These are phyloP conservation scores for Brachyhypopomus gauderio DNA, from an alignment of 2,113 vertebrate species.

Conservation along the genomic window DNA sequence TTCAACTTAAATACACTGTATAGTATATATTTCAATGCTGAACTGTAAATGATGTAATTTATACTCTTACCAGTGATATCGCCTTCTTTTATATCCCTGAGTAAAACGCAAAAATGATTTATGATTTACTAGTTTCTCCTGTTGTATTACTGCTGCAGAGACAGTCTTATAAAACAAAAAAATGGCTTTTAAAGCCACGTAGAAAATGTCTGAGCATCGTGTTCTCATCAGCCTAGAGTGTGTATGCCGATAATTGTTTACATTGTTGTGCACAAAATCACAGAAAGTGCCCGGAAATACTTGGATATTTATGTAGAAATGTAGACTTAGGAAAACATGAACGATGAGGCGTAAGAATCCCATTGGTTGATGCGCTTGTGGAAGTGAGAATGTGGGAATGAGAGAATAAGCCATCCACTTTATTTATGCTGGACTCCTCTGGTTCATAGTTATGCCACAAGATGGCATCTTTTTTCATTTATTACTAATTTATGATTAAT, in stretches of 20 bases:
- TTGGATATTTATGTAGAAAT: slow-evolving; percentile 30
- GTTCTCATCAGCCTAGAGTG: slow-evolving; percentile 18
- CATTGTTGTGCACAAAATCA: slow-evolving; percentile 49
- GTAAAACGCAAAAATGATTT: slow-evolving; percentile 85
- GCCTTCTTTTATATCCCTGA: slow-evolving; percentile 86
- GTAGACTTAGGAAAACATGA: not conserved
- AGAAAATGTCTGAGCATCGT: slow-evolving; percentile 50
- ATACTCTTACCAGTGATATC: slow-evolving; percentile 91
- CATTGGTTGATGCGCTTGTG: not conserved
- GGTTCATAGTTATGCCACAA: slow-evolving; percentile 52
- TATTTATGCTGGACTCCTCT: slow-evolving; percentile 8
- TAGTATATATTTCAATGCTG: slow-evolving; percentile 67
- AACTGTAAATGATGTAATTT: slow-evolving; percentile 80
- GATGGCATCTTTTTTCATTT: slow-evolving; percentile 54
- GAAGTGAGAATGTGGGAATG: not conserved
- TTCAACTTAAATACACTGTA: slow-evolving; percentile 64
- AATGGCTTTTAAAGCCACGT: slow-evolving; percentile 66
- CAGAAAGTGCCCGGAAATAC: slow-evolving; percentile 44
- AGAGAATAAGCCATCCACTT: slow-evolving; percentile 9
- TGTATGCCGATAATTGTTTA: slow-evolving; percentile 43
- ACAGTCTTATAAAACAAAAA: slow-evolving; percentile 76
- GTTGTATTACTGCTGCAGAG: slow-evolving; percentile 86
- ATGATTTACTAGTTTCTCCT: slow-evolving; percentile 89
- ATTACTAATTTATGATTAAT: slow-evolving; percentile 1
- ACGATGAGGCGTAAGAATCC: not conserved